Conservation (phyloP, 2,113 vertebrate species). For the Danionella cerebrum region DNA sequence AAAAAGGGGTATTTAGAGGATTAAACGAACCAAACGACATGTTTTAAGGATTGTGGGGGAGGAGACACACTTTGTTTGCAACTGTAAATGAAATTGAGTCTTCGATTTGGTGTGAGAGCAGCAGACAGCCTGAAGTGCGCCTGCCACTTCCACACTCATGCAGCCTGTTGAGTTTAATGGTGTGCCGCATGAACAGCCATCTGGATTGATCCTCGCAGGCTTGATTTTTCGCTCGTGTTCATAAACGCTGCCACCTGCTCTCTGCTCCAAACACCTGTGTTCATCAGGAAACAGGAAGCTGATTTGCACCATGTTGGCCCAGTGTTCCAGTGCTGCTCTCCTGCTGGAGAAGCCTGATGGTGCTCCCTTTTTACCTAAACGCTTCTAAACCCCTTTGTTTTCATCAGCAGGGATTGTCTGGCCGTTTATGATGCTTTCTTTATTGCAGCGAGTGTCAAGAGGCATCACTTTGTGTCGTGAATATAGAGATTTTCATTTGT, state of each 20-base stretch:
- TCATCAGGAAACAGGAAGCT: slow-evolving; percentile 50
- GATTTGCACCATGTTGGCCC: slow-evolving; percentile 46
- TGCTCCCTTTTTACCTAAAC: neutral
- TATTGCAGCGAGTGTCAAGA: neutral
- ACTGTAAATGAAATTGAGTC: no score
- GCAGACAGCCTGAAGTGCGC: neutral
- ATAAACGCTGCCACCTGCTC: slow-evolving; percentile 51
- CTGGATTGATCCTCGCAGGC: slow-evolving; percentile 57
- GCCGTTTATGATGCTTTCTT: neutral
- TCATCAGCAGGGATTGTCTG: neutral
- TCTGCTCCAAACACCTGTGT: slow-evolving; percentile 47
- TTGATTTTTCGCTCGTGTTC: slow-evolving; percentile 59
- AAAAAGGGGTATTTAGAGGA: no score
- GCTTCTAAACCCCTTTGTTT: neutral
- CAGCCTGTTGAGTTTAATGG: slow-evolving; percentile 45
- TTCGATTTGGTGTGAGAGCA: no score
- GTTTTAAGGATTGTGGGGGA: no score
- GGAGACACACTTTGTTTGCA: no score
- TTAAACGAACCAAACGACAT: no score
- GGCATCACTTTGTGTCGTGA: neutral
- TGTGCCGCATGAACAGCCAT: slow-evolving; percentile 47
- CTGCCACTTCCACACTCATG: neutral
- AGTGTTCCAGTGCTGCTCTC: slow-evolving; percentile 16
- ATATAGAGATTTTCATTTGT: neutral
- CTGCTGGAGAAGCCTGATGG: slow-evolving; percentile 7